phyloP scores from a whole-genome alignment of 2,888 invertebrate genomes.

The Coleophora flavipennella region DNA sequence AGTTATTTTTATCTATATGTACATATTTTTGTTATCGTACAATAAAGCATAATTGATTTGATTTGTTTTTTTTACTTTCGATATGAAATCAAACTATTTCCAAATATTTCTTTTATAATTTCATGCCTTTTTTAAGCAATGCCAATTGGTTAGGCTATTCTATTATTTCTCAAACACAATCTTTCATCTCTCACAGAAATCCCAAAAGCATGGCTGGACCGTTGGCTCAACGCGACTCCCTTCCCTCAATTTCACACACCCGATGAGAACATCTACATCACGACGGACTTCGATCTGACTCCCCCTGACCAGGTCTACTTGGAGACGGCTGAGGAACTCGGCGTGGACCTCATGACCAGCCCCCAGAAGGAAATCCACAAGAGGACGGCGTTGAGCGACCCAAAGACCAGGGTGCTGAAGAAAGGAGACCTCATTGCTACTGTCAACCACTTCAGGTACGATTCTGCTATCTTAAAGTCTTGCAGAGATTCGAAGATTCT shows the following conservation, averaged over 20 bases:
- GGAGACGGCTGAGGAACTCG: slow-evolving; percentile 33
- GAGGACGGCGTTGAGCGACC: slow-evolving; percentile 23
- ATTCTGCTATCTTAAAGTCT: slow-evolving; percentile 5
- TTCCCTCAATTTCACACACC: slow-evolving; percentile 78
- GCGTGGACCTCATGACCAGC: slow-evolving; percentile 33
- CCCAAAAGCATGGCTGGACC: slow-evolving; percentile 73
- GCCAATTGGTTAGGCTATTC: too few species aligned
- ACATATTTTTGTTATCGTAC: too few species aligned
- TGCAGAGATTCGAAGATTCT: too few species aligned
- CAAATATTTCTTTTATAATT: too few species aligned
- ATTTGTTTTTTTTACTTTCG: too few species aligned
- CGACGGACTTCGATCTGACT: slow-evolving; percentile 78
- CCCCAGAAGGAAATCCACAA: slow-evolving; percentile 46
- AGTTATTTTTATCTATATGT: too few species aligned
- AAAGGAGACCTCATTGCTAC: slow-evolving; percentile 50
- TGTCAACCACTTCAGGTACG: slow-evolving; percentile 59
- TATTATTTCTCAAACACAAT: too few species aligned
- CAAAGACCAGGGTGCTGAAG: slow-evolving; percentile 25
- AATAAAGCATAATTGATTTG: too few species aligned
- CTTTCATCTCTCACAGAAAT: slow-evolving; percentile 56
- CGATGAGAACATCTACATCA: slow-evolving; percentile 80
- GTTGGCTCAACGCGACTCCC: slow-evolving; percentile 74
- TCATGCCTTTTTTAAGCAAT: too few species aligned
- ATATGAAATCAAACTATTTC: too few species aligned
- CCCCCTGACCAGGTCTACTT: slow-evolving; percentile 46